phyloP scores from a whole-genome alignment of 1,140 invertebrate species.

The Scaptomyza montana region DNA sequence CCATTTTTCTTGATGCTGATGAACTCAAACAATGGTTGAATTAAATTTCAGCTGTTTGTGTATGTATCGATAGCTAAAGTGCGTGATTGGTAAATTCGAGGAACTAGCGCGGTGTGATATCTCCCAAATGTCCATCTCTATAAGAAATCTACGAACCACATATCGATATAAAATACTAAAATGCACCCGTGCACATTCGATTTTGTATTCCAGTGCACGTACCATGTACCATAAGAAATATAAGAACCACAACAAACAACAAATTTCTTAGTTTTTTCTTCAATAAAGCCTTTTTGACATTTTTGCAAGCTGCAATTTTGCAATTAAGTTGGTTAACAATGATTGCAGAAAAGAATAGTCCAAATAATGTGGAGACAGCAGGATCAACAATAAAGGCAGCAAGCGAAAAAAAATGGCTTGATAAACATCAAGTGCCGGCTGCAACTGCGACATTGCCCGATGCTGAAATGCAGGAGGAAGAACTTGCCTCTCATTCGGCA shows the following conservation, averaged over 20 bases:
- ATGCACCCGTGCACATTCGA: too few species aligned
- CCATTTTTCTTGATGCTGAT: background rate
- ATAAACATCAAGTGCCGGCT: conserved; percentile 18
- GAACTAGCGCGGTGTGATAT: too few species aligned
- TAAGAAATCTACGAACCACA: background rate
- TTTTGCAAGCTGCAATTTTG: background rate
- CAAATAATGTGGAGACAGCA: background rate
- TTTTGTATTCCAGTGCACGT: too few species aligned
- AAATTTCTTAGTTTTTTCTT: background rate
- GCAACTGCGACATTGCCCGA: conserved; percentile 20
- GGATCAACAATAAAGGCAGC: background rate
- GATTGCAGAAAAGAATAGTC: conserved; percentile 12
- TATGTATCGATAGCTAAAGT: conserved; percentile 1
- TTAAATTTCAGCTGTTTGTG: background rate
- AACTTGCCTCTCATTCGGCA: conserved; percentile 37
- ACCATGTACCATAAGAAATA: too few species aligned
- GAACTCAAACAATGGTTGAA: too few species aligned
- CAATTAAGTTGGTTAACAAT: background rate
- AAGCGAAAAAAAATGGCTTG: conserved; percentile 7
- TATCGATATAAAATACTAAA: too few species aligned
- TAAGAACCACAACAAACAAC: background rate
- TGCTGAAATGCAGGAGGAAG: conserved; percentile 25
- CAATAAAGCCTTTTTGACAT: background rate
- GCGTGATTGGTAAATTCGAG: background rate
- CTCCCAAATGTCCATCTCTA: conserved; percentile 2